Evolutionary conservation across 2,113 vertebrate species (phyloP).

Genomic region (Macroglossus sobrinus): DNA sequence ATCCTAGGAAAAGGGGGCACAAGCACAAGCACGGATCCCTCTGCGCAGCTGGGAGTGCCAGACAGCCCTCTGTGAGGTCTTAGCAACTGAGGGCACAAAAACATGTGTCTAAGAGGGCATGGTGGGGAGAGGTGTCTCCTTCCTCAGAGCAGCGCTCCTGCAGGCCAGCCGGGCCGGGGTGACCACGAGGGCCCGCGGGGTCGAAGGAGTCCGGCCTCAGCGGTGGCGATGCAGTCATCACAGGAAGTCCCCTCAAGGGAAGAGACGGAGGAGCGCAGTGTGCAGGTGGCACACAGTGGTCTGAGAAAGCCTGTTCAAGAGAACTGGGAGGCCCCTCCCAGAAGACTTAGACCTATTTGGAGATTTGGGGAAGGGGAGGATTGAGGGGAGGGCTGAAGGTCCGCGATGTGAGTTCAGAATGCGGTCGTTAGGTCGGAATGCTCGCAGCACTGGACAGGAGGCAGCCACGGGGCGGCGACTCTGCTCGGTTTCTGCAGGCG

Average conservation of each 20-base stretch:
- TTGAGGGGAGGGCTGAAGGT: not conserved
- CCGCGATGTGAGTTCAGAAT: not conserved
- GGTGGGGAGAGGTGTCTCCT: not conserved
- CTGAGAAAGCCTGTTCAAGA: not conserved
- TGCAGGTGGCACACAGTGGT: rapidly evolving
- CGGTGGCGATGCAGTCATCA: not conserved
- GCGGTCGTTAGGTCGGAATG: not conserved
- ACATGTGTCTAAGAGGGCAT: not conserved
- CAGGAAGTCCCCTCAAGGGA: not conserved
- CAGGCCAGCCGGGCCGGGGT: not conserved
- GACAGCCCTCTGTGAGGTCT: not conserved
- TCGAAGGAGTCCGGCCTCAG: not conserved
- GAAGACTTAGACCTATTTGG: not conserved
- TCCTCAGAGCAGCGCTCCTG: not conserved
- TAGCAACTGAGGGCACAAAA: not conserved
- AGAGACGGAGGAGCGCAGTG: not conserved
- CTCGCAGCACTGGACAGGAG: not conserved
- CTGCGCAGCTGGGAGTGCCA: not conserved
- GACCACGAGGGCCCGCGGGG: rapidly evolving
- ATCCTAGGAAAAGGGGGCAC: not conserved
- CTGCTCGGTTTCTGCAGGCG: not conserved
- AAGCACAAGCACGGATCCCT: not conserved
- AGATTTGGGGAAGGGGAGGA: not conserved
- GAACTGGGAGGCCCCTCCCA: not conserved
- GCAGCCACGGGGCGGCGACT: not conserved